Conservation (phyloP, 2,797 vertebrate species). For the Scolopax bukidnonensis region DNA sequence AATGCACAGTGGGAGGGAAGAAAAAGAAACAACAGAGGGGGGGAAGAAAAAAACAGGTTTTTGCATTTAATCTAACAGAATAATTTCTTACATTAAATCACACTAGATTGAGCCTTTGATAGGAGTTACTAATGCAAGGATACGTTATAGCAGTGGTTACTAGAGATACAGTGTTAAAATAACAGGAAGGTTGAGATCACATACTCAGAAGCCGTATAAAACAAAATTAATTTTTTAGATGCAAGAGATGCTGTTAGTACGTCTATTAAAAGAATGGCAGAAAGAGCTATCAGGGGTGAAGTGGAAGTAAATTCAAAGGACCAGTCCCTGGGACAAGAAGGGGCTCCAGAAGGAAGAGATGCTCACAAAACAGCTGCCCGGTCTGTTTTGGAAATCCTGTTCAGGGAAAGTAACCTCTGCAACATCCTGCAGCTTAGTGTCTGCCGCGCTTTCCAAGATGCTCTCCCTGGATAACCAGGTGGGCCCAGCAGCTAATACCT, state of each 20-base stretch:
- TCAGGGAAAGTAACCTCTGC: background rate
- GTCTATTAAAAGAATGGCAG: background rate
- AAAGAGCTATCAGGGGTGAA: background rate
- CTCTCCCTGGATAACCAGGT: background rate
- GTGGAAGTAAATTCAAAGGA: background rate
- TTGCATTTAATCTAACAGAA: slow-evolving; percentile 72
- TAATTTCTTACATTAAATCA: slow-evolving; percentile 50
- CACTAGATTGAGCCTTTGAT: background rate
- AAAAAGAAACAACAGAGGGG: slow-evolving; percentile 11
- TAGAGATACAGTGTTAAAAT: background rate
- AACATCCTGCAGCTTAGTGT: background rate
- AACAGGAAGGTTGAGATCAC: slow-evolving; percentile 34
- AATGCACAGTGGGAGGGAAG: slow-evolving; percentile 65
- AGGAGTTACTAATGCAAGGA: slow-evolving; percentile 35
- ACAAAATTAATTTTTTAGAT: background rate
- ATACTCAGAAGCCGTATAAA: background rate
- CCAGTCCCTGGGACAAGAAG: background rate
- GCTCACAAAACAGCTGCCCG: background rate
- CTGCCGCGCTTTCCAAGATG: background rate
- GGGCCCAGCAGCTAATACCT: background rate
- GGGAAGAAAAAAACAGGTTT: slow-evolving; percentile 44
- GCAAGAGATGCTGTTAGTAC: background rate
- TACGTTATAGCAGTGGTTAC: background rate
- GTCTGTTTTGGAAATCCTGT: background rate
- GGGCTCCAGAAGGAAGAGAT: background rate